Conservation (phyloP, 2,888 invertebrate genomes). For the Maniola hyperantus region DNA sequence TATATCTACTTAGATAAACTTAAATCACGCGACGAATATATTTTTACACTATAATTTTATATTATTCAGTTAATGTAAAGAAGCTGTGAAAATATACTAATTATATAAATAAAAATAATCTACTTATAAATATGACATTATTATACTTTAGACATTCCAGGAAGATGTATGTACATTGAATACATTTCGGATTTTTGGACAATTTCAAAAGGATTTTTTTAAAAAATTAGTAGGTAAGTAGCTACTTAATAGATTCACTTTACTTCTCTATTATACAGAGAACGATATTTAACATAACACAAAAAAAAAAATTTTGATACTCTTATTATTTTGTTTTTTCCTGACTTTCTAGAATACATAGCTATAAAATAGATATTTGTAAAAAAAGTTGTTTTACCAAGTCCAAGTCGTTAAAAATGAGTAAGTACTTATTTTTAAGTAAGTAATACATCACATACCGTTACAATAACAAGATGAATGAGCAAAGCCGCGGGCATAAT, state of each 20-base stretch:
- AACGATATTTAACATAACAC: too few relatives aligned
- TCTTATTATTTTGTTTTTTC: too few relatives aligned
- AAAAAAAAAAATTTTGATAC: too few relatives aligned
- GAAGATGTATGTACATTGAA: constrained; percentile 5
- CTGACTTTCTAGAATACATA: too few relatives aligned
- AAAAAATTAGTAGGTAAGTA: too few relatives aligned
- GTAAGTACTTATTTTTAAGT: too few relatives aligned
- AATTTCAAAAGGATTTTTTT: neutral
- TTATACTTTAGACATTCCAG: neutral
- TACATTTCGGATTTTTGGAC: neutral
- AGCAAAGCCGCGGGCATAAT: constrained; percentile 34
- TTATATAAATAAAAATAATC: constrained; percentile 16
- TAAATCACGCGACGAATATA: constrained; percentile 56
- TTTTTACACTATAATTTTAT: constrained; percentile 66
- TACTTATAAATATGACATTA: constrained; percentile 47
- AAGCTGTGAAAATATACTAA: constrained; percentile 37
- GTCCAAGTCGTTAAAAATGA: too few relatives aligned
- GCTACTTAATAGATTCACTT: too few relatives aligned
- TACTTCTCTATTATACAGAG: too few relatives aligned
- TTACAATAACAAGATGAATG: neutral
- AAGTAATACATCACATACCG: too few relatives aligned
- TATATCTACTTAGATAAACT: constrained; percentile 42
- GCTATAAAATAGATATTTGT: too few relatives aligned
- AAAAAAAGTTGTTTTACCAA: too few relatives aligned
- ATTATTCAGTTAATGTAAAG: constrained; percentile 47